Percentiles rank a stretch among this genome's conserved stretches.
Evolutionary conservation across 2,888 invertebrate species (phyloP).

Genomic region (Tiphia femorata): DNA sequence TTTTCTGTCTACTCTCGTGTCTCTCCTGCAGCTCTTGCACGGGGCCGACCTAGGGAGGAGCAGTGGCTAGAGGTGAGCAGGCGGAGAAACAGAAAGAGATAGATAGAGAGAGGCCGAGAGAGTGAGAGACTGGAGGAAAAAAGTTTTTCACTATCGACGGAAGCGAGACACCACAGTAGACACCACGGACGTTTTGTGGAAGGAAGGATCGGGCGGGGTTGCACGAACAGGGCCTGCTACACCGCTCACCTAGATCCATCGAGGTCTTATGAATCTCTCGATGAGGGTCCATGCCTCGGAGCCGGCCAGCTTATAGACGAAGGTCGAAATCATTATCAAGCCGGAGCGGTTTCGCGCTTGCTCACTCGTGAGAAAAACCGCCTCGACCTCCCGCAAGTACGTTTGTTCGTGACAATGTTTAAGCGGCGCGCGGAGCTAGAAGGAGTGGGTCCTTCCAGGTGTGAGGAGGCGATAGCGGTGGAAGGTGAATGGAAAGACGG

Average conservation of each 20-base stretch:
- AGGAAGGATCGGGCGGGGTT: slow-evolving; percentile 28
- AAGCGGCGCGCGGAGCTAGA: slow-evolving; percentile 33
- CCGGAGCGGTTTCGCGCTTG: slow-evolving; percentile 32
- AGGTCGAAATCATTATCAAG: slow-evolving; percentile 56
- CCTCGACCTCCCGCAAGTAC: slow-evolving; percentile 22
- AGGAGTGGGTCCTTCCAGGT: too few relatives aligned
- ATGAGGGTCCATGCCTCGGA: slow-evolving; percentile 20
- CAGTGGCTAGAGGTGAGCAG: slow-evolving; percentile 44
- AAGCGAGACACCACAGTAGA: neutral
- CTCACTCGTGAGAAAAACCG: slow-evolving; percentile 54
- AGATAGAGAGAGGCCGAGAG: slow-evolving; percentile 55
- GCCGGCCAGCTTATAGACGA: slow-evolving; percentile 43
- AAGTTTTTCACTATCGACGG: slow-evolving; percentile 21
- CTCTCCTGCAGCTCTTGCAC: neutral
- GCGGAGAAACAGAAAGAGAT: too few relatives aligned
- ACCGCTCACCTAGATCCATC: slow-evolving; percentile 25
- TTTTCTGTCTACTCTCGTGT: neutral
- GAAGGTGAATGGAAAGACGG: neutral
- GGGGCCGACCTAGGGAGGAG: too few relatives aligned
- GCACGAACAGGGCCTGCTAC: slow-evolving; percentile 19
- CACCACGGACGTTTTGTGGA: neutral
- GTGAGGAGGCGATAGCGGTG: neutral
- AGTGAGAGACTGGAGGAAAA: slow-evolving; percentile 23
- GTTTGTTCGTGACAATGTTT: slow-evolving; percentile 23
- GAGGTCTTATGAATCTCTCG: slow-evolving; percentile 15